Percentiles rank a stretch among this genome's conserved stretches.
These are phyloP conservation scores for Typhlomys cinereus DNA, from an alignment of 2,113 vertebrate species.

Conservation along the genomic window DNA sequence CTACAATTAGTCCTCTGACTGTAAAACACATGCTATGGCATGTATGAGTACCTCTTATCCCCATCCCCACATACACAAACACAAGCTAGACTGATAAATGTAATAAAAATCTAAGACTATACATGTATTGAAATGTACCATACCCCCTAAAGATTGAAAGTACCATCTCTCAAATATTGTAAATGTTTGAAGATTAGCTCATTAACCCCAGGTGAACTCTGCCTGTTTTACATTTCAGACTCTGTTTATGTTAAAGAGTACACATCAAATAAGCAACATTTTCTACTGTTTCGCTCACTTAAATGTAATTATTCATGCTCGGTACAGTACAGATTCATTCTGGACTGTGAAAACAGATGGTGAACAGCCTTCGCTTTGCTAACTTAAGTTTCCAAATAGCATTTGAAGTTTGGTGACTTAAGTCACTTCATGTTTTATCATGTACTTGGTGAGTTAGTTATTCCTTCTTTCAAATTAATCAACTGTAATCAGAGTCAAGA, in stretches of 20 bases:
- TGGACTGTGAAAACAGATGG: slow-evolving; percentile 27
- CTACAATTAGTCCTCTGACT: no score
- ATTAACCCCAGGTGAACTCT: neutral
- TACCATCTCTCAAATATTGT: neutral
- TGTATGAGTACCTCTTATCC: no score
- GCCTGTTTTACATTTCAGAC: neutral
- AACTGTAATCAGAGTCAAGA: slow-evolving; percentile 1
- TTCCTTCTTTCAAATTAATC: neutral
- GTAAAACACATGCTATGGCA: no score
- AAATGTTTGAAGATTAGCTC: no score
- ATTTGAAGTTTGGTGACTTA: neutral
- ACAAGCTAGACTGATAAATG: no score
- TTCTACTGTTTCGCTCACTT: slow-evolving; percentile 31
- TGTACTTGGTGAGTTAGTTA: neutral
- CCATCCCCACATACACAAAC: no score
- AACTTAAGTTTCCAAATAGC: slow-evolving; percentile 23
- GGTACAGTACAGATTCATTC: neutral
- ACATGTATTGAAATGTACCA: neutral
- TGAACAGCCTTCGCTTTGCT: neutral
- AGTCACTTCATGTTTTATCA: neutral
- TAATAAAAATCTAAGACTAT: no score
- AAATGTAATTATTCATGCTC: slow-evolving; percentile 12
- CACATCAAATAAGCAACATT: neutral
- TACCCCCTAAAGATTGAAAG: neutral
- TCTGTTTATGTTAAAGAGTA: slow-evolving; percentile 35